Base-by-base conservation (phyloP, 2,797 vertebrate species). In the Anas capensis region DNA sequence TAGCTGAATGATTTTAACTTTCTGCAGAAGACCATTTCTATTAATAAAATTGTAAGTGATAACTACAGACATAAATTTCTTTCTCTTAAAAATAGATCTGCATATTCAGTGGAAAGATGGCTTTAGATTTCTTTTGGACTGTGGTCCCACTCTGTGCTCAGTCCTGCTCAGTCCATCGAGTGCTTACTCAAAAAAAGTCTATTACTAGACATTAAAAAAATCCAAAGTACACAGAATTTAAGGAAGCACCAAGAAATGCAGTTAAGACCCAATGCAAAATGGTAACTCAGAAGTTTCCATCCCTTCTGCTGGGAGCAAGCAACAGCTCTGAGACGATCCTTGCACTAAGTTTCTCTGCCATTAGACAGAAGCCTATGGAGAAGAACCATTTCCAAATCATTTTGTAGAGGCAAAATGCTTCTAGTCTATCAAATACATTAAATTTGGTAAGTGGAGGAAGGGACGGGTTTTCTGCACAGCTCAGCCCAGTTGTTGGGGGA, bases 291-390 rank as follows among this genome's bases (percentile, higher is more conserved):
- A 79, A 49, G 38, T 38, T 72, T 69, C 17, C 20, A 17, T 11
- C 29, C 27, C 8, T 76, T 77, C 34, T 46, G n/a, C 0, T 0
- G 0, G 13, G 7, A 31, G 4, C 6, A 46, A 84, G 31, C 0
- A 0, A 38, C 29, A 76, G 5, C 12, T 72, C 40, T 48, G 23
- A 27, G 66, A 24, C 7, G 64, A 64, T n/a, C 68, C 26, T 65
- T 29, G 33, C 27, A 80, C 3, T 27, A 29, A 26, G 8, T 54
- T 89, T 56, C 34, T 51, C 51, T 73, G 34, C 17, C 64, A 20
- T 42, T 75, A 26, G 33, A 73, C 31, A 69, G 57, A 76, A 56
- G 24, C 18, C 24, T 1, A 0, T 2, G 3, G 31, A 77, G 24
- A 78, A 82, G 38, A 91, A 80, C 14, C 2, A 46, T 42, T 88